Evolutionary conservation across 2,888 invertebrate genomes (phyloP).

Genomic region (Byasa hedistus): DNA sequence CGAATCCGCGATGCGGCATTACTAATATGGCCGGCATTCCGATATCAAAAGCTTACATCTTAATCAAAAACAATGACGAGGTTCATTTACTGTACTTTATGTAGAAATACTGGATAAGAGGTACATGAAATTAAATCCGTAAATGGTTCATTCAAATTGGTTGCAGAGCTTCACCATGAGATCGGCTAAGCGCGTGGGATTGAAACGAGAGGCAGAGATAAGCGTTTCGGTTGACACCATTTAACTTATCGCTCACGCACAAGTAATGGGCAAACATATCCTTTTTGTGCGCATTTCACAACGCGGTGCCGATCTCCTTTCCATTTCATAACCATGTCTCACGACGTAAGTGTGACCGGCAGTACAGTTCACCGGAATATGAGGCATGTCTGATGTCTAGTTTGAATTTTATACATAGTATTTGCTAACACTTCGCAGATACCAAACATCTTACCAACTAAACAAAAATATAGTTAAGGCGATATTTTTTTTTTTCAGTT

Average conservation of each 20-base stretch:
- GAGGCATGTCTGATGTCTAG: background rate
- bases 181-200: constrained; percentile 26
- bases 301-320: constrained; percentile 3
- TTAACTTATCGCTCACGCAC: constrained; percentile 15
- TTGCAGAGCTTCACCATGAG: constrained; percentile 4
- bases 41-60: constrained; percentile 25
- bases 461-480: background rate
- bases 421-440: background rate
- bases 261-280: constrained; percentile 22
- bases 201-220: constrained; percentile 20
- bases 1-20: constrained; percentile 52
- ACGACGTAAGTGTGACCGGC: background rate
- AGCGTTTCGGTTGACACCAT: constrained; percentile 17
- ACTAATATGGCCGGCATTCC: constrained; percentile 44
- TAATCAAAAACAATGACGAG: constrained; percentile 12
- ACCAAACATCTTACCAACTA: background rate
- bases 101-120: background rate
- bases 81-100: background rate
- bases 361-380: background rate
- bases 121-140: background rate
- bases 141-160: constrained; percentile 14
- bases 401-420: too few relatives aligned
- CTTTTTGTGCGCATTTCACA: constrained; percentile 19
- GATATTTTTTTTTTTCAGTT: background rate
- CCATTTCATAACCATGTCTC: constrained; percentile 1